A percentile compares a stretch with the other conserved stretches of the same genome.
phyloP scores from a whole-genome alignment of 2,113 vertebrate genomes.

The Aix galericulata region DNA sequence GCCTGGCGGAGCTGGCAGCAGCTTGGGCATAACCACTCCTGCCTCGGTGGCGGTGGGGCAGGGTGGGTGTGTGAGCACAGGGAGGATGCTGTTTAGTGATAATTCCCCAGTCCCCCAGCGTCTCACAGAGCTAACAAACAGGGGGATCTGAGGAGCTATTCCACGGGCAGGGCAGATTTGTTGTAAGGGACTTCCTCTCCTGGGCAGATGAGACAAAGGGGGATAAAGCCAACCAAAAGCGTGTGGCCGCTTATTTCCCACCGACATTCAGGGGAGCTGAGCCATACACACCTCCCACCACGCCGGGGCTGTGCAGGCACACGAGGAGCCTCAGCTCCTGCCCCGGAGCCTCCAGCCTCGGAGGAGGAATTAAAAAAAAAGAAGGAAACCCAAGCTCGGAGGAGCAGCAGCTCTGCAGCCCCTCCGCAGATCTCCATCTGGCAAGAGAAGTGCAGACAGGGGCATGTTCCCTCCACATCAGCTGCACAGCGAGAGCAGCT shows the following conservation, averaged over 20 bases:
- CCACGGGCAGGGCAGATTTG: background rate
- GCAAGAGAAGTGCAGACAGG: conserved; percentile 59
- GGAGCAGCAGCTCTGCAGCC: conserved; percentile 14
- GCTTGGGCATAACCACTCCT: background rate
- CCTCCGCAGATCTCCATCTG: conserved; percentile 62
- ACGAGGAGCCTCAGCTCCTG: background rate
- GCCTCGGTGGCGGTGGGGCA: background rate
- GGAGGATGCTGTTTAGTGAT: background rate
- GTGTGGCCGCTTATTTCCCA: background rate
- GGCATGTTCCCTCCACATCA: conserved; percentile 62
- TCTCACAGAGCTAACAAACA: background rate
- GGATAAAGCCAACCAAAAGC: conserved; percentile 19
- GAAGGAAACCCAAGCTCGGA: background rate
- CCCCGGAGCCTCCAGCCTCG: background rate
- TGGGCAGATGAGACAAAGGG: conserved; percentile 8
- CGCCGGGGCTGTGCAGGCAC: background rate
- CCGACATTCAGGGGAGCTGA: background rate
- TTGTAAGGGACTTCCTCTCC: conserved; percentile 27
- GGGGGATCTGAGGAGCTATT: background rate
- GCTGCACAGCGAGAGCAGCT: conserved; percentile 65
- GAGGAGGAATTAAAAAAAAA: background rate
- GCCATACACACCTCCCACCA: conserved; percentile 6
- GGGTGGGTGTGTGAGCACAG: background rate
- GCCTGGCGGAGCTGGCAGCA: background rate
- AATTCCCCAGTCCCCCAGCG: background rate